Percentiles rank a stretch among this genome's conserved stretches.
Evolutionary conservation across 2,113 vertebrate species (phyloP).

Genomic region (Pedetes capensis): DNA sequence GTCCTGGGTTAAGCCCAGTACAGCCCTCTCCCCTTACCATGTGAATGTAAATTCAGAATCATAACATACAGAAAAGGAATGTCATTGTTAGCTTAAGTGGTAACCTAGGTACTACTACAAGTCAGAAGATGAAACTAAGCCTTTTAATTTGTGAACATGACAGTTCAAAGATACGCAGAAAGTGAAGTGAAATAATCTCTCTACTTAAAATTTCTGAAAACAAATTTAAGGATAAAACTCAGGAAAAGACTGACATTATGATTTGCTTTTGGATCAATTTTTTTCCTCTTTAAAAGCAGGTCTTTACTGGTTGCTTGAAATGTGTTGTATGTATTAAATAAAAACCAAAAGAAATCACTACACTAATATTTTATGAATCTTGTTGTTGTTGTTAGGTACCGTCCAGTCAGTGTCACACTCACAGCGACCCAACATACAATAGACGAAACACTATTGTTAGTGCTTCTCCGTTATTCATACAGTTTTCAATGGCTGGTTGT

Average conservation of each 20-base stretch:
- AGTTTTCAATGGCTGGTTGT: too few relatives aligned
- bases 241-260: neutral
- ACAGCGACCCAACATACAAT: too few relatives aligned
- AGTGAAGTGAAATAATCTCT: neutral
- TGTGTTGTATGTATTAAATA: neutral
- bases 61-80: neutral
- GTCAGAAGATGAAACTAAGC: neutral
- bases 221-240: neutral
- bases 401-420: too few relatives aligned
- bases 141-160: slow-evolving; percentile 27
- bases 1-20: too few relatives aligned
- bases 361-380: neutral
- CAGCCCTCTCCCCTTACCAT: too few relatives aligned
- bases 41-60: neutral
- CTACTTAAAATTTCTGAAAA: slow-evolving; percentile 29
- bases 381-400: too few relatives aligned
- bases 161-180: neutral
- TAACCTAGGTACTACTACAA: neutral
- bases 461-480: too few relatives aligned
- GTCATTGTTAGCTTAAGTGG: neutral
- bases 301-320: neutral
- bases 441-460: too few relatives aligned
- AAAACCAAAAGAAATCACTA: neutral
- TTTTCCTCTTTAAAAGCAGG: neutral
- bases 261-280: neutral